Evolutionary conservation across 1,140 invertebrate species (phyloP).

Genomic region (Riptortus pedestris): DNA sequence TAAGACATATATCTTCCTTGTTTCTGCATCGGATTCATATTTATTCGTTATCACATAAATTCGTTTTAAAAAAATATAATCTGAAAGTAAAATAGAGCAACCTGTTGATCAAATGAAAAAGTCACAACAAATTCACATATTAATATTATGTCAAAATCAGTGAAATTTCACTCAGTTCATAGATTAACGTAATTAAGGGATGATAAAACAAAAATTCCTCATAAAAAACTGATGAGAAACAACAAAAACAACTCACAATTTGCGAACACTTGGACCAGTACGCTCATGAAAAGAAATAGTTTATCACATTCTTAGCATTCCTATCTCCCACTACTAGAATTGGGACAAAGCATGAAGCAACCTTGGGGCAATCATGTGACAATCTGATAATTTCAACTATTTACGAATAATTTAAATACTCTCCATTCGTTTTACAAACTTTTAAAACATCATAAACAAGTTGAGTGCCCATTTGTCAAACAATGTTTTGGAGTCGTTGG

Average conservation of each 20-base stretch:
- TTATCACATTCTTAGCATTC: conserved; percentile 23
- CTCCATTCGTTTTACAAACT: too few species aligned
- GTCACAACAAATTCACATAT: neutral
- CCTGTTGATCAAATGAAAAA: neutral
- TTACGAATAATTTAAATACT: too few species aligned
- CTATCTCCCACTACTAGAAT: conserved; percentile 17
- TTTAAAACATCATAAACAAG: too few species aligned
- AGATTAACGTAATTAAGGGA: too few species aligned
- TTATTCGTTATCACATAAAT: conserved; percentile 3
- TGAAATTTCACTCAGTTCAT: too few species aligned
- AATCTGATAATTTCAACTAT: neutral
- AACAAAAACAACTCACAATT: conserved; percentile 7
- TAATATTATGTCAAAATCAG: too few species aligned
- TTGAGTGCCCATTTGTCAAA: too few species aligned
- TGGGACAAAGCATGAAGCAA: conserved; percentile 17
- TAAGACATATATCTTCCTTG: conserved; percentile 29
- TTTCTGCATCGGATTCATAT: conserved; percentile 29
- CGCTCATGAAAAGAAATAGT: conserved; percentile 18
- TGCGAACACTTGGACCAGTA: conserved; percentile 11
- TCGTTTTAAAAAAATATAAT: neutral
- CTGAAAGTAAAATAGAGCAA: neutral
- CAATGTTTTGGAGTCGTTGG: too few species aligned
- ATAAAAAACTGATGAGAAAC: neutral
- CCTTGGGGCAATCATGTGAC: conserved; percentile 9
- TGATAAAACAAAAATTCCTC: too few species aligned